Evolutionary conservation across 2,888 invertebrate genomes (phyloP), one percentile per base, ranked within the genome.

Genomic region (Psylliodes chrysocephalus): DNA sequence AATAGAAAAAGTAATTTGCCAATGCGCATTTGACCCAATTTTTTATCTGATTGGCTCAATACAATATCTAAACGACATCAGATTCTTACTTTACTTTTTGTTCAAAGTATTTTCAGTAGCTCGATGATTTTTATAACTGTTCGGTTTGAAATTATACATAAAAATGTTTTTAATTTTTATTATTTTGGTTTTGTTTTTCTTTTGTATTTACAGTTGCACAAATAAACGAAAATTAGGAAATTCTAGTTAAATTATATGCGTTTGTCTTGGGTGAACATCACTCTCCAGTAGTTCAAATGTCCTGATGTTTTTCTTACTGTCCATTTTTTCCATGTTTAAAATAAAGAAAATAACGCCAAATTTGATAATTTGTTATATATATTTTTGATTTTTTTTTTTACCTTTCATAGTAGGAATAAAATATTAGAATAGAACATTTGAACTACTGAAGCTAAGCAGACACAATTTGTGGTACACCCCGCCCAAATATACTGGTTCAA

Each of bases 111-210:
- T 46, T 46, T 22, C 46, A 46, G 25, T 46, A 22, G 46, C n/a
- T 22, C 25, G n/a, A 62, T 62, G 47, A 63, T 71, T 71, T 70
- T 66, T 66, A 64, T 66, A 64, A 22, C 62, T 64, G 64, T 71
- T 70, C 64, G 66, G 61, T 69, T 69, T 68, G 61, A 63, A 64
- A 64, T 64, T 67, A 69, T 66, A 65, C 65, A 64, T 63, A 69
- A 69, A 66, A 47, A 65, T 61, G 49, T 53, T 67, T 65, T 66
- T 59, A 38, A 52, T 55, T 60, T 59, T 40, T 40, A 55, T 64
- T 59, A 47, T 52, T 66, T 62, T 63, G 28, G 49, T 49, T 54
- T 59, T 35, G 18, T 59, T 59, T 53, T 28, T 47, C 60, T 66
- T 66, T 68, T 28, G 35, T 60, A 55, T 51, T 42, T 59, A 47